Conservation (phyloP, 2,888 invertebrate genomes). For the Megalurothrips usitatus region DNA sequence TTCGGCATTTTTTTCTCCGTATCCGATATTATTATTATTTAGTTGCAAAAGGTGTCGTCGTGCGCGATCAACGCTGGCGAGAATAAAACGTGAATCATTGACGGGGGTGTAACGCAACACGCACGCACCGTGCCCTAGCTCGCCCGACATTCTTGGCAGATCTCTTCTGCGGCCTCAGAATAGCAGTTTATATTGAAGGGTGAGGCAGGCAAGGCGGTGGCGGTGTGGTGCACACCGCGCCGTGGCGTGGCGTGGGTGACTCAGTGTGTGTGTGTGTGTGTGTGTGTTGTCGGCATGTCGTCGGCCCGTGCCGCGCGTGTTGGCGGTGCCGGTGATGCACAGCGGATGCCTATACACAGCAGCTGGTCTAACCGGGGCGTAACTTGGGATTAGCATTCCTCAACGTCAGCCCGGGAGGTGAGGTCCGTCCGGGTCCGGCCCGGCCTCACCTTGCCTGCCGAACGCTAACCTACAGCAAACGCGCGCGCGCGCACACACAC, state of each 20-base stretch:
- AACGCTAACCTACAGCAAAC: neutral
- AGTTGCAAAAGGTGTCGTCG: no score
- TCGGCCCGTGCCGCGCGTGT: neutral
- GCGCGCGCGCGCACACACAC: no score
- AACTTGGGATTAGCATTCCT: constrained; percentile 25
- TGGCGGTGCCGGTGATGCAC: no score
- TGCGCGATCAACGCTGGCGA: no score
- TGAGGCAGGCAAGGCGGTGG: neutral
- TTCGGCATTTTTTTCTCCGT: no score
- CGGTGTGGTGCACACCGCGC: neutral
- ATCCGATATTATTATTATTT: no score
- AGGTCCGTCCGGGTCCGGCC: neutral
- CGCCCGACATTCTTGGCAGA: no score
- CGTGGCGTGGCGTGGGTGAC: neutral
- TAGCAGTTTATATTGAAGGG: no score
- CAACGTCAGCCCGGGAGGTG: neutral
- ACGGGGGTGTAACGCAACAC: no score
- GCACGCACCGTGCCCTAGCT: no score
- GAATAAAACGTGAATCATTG: no score
- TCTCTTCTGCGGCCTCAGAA: no score
- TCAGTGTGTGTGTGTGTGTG: neutral
- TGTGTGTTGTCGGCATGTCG: neutral
- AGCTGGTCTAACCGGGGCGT: constrained; percentile 10
- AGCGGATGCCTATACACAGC: neutral
- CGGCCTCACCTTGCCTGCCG: neutral